A percentile compares a stretch with the other conserved stretches of the same genome.
Evolutionary conservation across 2,888 invertebrate species (phyloP).

Genomic region (Synergus japonicus): DNA sequence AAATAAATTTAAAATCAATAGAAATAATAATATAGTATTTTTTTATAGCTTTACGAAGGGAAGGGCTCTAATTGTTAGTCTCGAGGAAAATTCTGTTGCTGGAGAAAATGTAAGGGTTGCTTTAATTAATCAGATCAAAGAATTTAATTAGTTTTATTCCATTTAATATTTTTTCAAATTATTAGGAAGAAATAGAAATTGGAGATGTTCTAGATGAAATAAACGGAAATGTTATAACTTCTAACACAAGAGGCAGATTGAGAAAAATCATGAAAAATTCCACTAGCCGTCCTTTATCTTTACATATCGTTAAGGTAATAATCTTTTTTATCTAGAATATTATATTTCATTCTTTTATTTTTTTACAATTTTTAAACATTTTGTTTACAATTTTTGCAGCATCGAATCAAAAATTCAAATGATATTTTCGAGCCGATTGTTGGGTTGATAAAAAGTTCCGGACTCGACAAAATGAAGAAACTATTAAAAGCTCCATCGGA

Average conservation of each 20-base stretch:
- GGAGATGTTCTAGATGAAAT: constrained; percentile 84
- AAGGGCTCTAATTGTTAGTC: constrained; percentile 80
- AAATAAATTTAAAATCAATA: background rate
- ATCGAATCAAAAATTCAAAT: constrained; percentile 70
- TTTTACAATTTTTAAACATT: constrained; percentile 1
- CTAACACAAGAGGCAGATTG: constrained; percentile 78
- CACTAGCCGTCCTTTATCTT: constrained; percentile 77
- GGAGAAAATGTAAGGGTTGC: constrained; percentile 81
- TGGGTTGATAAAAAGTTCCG: constrained; percentile 70
- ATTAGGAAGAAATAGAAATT: constrained; percentile 80
- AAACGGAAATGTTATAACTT: constrained; percentile 79
- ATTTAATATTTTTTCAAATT: background rate
- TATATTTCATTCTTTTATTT: background rate
- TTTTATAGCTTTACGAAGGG: constrained; percentile 80
- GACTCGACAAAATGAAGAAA: constrained; percentile 65
- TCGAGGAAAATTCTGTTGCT: constrained; percentile 81
- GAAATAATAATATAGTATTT: constrained; percentile 24
- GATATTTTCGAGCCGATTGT: constrained; percentile 78
- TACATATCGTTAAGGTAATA: constrained; percentile 80
- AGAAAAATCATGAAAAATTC: constrained; percentile 78
- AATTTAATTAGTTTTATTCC: constrained; percentile 22
- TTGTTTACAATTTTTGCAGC: constrained; percentile 60
- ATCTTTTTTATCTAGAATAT: background rate
- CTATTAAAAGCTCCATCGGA: constrained; percentile 59
- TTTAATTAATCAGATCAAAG: constrained; percentile 28